Evolutionary conservation across 2,113 vertebrate genomes (phyloP), one percentile per base, ranked within the genome.

Genomic region (Takifugu bimaculatus): DNA sequence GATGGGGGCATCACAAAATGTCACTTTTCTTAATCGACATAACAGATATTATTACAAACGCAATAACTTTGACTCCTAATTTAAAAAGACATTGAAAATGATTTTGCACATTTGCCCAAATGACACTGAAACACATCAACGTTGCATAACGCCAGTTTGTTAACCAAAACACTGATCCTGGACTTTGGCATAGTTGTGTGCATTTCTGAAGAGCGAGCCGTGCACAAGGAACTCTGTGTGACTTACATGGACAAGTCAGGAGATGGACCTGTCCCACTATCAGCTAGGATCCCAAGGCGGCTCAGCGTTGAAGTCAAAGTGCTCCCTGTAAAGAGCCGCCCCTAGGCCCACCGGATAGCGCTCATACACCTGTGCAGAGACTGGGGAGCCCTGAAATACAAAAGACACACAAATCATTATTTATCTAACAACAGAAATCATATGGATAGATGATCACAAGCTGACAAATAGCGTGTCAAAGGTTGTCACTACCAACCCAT

Each of bases 271-370:
- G 95, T 95, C 93, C 97, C 94, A 90, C 95, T 98, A 99, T 99
- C 97, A 99, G 96, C 97, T 99, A 94, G 97, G 97, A 93, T 99
- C 96, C 97, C 97, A 99, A 96, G 97, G 96, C 83, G 97, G 97
- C 97, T 99, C 96, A 77, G 96, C 96, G 96, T 99, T 99, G 93
- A 99, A 99, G 93, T 99, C 96, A 78, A 99, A 98, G 92, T 94
- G 94, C 87, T 99, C 96, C 91, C 95, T 91, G 95, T 98, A 97
- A 91, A 98, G 95, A 88, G 96, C 95, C 91, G 96, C 95, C 94
- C 96, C 96, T 98, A 98, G 93, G 86, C 94, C 97, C 89, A 93
- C 95, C 92, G 96, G 95, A 81, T 92, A 93, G 90, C 94, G 94
- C 91, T 96, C 96, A 95, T 94, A 98, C 90, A 95, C 95, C 91